A percentile compares a stretch with the other conserved stretches of the same genome.
Conservation (phyloP, 1,140 invertebrate genomes). For the Pseudomyrmex sp. region DNA sequence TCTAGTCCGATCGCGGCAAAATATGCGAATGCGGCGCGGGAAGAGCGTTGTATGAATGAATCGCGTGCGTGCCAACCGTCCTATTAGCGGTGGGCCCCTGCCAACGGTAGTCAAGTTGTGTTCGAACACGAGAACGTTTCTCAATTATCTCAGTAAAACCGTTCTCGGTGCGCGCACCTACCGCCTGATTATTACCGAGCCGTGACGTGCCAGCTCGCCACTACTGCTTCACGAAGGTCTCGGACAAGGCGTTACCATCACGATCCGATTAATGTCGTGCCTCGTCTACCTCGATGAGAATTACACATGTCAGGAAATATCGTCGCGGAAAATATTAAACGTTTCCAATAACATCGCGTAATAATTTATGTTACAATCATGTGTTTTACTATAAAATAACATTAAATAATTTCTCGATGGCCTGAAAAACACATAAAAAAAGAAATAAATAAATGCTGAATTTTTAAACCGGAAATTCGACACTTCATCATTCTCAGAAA, state of each 20-base stretch:
- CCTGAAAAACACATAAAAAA: too few relatives aligned
- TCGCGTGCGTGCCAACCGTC: conserved; percentile 74
- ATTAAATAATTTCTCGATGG: not conserved
- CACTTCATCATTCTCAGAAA: conserved; percentile 19
- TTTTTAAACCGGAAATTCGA: too few relatives aligned
- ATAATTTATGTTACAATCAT: too few relatives aligned
- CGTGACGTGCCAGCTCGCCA: conserved; percentile 67
- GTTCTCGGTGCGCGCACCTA: conserved; percentile 63
- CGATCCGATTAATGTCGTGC: conserved; percentile 60
- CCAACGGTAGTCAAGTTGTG: conserved; percentile 70
- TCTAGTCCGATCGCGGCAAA: conserved; percentile 31
- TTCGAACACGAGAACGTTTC: conserved; percentile 73
- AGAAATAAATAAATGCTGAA: too few relatives aligned
- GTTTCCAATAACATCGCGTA: not conserved
- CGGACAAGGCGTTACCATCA: conserved; percentile 65
- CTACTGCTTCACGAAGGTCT: conserved; percentile 69
- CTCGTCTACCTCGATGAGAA: conserved; percentile 31
- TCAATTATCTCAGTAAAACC: conserved; percentile 71
- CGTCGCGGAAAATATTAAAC: not conserved
- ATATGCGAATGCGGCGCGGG: not conserved
- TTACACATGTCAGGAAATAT: not conserved
- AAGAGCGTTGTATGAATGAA: conserved; percentile 73
- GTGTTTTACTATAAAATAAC: not conserved
- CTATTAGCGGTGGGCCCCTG: conserved; percentile 67
- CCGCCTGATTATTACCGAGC: conserved; percentile 73